Evolutionary conservation across 2,113 vertebrate genomes (phyloP).

Genomic region (Cisticola juncidis): DNA sequence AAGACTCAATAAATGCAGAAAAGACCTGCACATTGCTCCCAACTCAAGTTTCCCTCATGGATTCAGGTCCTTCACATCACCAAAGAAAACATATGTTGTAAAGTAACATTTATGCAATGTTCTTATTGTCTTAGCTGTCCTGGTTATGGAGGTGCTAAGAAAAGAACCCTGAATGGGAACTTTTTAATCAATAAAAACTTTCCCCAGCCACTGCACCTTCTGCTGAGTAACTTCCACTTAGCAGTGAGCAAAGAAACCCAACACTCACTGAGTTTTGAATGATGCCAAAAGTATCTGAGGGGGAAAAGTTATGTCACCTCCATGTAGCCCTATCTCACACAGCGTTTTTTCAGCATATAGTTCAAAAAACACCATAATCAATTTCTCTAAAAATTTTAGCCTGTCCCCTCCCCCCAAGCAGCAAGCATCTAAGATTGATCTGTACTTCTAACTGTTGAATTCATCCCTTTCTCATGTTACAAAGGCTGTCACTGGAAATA

Average conservation of each 20-base stretch:
- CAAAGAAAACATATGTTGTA: not conserved
- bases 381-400: conserved; percentile 18
- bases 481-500: conserved; percentile 75
- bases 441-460: conserved; percentile 63
- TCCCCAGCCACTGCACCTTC: not conserved
- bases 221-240: conserved; percentile 3
- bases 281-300: not conserved
- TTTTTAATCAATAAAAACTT: not conserved
- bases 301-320: not conserved
- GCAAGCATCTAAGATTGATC: conserved; percentile 63
- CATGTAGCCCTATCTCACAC: not conserved
- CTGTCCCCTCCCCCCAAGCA: not conserved
- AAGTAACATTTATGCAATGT: not conserved
- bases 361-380: not conserved
- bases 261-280: not conserved
- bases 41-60: not conserved
- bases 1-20: not conserved
- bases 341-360: not conserved
- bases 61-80: not conserved
- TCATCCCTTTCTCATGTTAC: conserved; percentile 73
- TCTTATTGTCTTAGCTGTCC: not conserved
- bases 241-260: not conserved
- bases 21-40: not conserved
- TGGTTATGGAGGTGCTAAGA: not conserved
- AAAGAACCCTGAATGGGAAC: not conserved